Conservation (phyloP, 2,888 invertebrate genomes). For the Leptopterna dolabrata region DNA sequence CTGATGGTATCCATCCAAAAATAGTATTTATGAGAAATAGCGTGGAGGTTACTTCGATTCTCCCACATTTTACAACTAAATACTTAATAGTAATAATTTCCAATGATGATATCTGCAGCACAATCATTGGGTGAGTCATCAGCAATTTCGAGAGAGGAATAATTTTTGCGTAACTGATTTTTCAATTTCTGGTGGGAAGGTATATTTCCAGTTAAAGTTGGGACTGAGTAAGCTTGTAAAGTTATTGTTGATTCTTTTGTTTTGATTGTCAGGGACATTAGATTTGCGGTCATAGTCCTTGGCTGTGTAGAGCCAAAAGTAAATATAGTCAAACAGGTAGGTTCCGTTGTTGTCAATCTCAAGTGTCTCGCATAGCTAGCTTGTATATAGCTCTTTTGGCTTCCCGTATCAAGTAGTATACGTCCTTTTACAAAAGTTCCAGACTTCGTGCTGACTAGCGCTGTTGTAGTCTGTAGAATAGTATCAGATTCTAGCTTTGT, state of each 20-base stretch:
- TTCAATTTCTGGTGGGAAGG: neutral
- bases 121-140: neutral
- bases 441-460: neutral
- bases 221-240: neutral
- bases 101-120: neutral
- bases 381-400: neutral
- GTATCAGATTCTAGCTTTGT: neutral
- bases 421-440: neutral
- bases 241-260: neutral
- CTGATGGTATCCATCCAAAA: conserved; percentile 18
- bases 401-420: neutral
- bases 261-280: neutral
- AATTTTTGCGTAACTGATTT: neutral
- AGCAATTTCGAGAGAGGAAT: neutral
- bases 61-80: neutral
- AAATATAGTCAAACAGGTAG: neutral
- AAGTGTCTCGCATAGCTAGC: neutral
- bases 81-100: conserved; percentile 8
- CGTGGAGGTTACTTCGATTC: neutral
- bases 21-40: neutral
- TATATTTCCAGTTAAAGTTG: neutral
- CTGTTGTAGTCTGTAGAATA: neutral
- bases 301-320: neutral
- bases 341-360: neutral
- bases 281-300: neutral